Evolutionary conservation across 2,888 invertebrate species (phyloP).

Genomic region (Trilocha varians): DNA sequence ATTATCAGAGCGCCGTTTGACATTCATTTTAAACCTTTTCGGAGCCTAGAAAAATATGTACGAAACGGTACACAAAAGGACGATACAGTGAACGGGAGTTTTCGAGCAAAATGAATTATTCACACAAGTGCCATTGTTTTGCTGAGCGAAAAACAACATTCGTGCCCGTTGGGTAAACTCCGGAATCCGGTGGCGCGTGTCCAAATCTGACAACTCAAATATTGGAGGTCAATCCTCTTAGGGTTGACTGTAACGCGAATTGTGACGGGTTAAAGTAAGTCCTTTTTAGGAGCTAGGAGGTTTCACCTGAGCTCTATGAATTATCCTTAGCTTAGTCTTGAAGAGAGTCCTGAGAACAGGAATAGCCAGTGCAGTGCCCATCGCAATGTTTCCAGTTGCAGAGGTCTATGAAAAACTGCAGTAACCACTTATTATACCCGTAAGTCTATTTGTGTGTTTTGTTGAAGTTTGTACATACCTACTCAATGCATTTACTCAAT

Average conservation of each 20-base stretch:
- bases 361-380: too few relatives aligned
- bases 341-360: too few relatives aligned
- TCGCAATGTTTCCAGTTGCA: too few relatives aligned
- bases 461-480: too few relatives aligned
- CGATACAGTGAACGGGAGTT: background rate
- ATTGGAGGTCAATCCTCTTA: background rate
- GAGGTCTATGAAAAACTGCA: too few relatives aligned
- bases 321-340: too few relatives aligned
- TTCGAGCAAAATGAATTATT: background rate
- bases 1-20: too few relatives aligned
- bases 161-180: background rate
- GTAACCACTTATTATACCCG: too few relatives aligned
- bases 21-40: too few relatives aligned
- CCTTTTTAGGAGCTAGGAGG: background rate
- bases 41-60: too few relatives aligned
- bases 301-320: background rate
- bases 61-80: background rate
- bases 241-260: background rate
- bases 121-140: background rate
- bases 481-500: too few relatives aligned
- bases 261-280: background rate
- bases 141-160: background rate
- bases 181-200: background rate
- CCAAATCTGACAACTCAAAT: slow-evolving; percentile 1
- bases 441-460: too few relatives aligned